Base-by-base conservation (phyloP, 2,113 vertebrate genomes). In the Rhinolophus ferrumequinum region DNA sequence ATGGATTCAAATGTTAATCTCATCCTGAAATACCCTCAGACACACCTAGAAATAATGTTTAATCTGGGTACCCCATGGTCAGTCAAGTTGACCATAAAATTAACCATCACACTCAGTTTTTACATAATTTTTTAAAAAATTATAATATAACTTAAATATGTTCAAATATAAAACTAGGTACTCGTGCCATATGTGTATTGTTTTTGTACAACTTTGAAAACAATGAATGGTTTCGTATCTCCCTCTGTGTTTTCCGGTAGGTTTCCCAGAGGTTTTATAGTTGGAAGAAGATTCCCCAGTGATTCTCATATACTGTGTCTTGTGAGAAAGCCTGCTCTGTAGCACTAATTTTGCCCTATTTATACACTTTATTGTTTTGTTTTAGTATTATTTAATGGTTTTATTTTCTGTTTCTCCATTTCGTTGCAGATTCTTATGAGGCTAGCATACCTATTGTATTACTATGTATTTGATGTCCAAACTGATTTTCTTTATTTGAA, bases 11-110 rank as follows among this genome's bases (percentile, higher is more conserved):
- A 80, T 62, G 35, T 54, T 72, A 62, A 72, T 72, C 75, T 80
- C 41, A 72, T 70, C 33, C 60, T 58, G 24, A 88, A 88, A 81
- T 10, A 81, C 44, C 26, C 10, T 62, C 26, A 62, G 54, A 93
- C n/a, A 93, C 41, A 72, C 52, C 64, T 33, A 80, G 54, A 50
- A 80, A 54, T 72, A 80, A 80, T 72, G 35, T 88, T 88, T 94
- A 60, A 70, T 41, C 19, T 72, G 10, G 19, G 50, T 13, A 85
- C 28, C 21, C 2, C 35, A n/a, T 67, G 60, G 19, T 26, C 76
- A 81, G 64, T 81, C 21, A 58, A 70, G 64, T 26, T 81, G 66
- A 72, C 56, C 24, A 41, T 19, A 64, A 80, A 79, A 87, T 38
- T 77, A 86, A 86, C 52, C 18, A 70, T 50, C 22, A 87, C 19